Evolutionary conservation across 35 echinoderm and acorn worm species (phyloP).

Genomic region (Heliocidaris erythrogramma): DNA sequence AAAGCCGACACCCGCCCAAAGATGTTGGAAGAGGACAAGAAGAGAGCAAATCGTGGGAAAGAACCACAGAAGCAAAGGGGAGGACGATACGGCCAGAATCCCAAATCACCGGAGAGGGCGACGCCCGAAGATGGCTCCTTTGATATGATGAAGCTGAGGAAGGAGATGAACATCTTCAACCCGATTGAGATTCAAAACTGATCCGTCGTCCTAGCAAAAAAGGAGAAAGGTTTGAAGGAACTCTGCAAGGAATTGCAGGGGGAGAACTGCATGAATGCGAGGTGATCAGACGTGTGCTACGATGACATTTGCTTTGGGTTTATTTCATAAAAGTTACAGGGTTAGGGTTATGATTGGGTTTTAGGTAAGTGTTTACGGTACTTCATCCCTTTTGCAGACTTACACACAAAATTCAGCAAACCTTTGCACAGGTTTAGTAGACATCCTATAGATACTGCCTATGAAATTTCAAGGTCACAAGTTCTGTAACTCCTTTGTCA

Average conservation of each 20-base stretch:
- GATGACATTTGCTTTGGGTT: too few relatives aligned
- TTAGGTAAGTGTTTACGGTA: too few relatives aligned
- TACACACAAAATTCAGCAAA: too few relatives aligned
- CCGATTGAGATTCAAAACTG: conserved; percentile 67
- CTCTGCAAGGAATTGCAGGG: background rate
- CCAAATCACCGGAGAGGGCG: conserved; percentile 60
- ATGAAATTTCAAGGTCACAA: too few relatives aligned
- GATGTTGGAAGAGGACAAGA: conserved; percentile 82
- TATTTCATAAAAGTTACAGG: too few relatives aligned
- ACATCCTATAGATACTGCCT: too few relatives aligned
- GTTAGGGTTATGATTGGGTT: too few relatives aligned
- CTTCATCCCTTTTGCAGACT: too few relatives aligned
- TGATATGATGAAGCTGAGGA: conserved; percentile 88
- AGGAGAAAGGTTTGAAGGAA: background rate
- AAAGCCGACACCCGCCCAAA: conserved; percentile 65
- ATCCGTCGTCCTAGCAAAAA: background rate
- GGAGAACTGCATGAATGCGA: background rate
- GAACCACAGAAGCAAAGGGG: conserved; percentile 44
- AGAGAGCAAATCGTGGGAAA: conserved; percentile 68
- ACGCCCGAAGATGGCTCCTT: conserved; percentile 80
- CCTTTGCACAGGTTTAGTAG: too few relatives aligned
- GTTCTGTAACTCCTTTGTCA: too few relatives aligned
- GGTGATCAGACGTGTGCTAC: background rate
- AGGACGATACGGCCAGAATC: conserved; percentile 32
- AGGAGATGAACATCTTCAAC: conserved; percentile 98